Conservation (phyloP, 2,113 vertebrate species). For the Junco hyemalis region DNA sequence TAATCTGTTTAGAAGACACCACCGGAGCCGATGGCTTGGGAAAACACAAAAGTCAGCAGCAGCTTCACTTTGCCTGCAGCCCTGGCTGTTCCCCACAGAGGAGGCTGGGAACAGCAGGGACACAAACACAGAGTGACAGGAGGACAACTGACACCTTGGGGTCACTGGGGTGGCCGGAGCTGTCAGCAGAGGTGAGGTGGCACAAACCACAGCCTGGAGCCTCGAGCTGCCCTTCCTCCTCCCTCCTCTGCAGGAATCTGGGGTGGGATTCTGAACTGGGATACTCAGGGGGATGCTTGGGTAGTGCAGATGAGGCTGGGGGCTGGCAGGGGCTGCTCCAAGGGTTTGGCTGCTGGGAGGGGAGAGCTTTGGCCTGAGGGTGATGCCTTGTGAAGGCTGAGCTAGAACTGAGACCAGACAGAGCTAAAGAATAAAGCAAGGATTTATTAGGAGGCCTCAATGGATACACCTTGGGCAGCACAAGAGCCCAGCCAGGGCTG, state of each 20-base stretch:
- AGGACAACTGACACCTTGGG: accelerated
- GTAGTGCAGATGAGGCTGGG: neutral
- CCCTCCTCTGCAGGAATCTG: neutral
- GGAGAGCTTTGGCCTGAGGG: accelerated
- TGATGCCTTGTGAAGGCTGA: neutral
- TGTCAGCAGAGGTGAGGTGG: neutral
- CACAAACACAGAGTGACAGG: neutral
- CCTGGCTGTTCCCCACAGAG: neutral
- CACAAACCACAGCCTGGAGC: neutral
- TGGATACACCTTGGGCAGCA: neutral
- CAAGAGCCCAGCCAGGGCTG: neutral
- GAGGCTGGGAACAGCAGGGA: neutral
- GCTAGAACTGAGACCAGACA: neutral
- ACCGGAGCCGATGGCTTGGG: accelerated
- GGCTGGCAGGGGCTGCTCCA: neutral
- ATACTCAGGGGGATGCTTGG: neutral
- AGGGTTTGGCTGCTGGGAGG: neutral
- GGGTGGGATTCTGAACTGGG: neutral
- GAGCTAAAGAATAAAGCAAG: neutral
- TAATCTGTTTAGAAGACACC: neutral
- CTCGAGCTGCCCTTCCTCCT: neutral
- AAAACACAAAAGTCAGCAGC: neutral
- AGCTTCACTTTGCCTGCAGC: neutral
- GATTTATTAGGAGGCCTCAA: neutral
- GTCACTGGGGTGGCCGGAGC: accelerated